Evolutionary conservation across 2,797 vertebrate genomes (phyloP), one percentile per base, ranked within the genome.

Genomic region (Anolis apletophallus): DNA sequence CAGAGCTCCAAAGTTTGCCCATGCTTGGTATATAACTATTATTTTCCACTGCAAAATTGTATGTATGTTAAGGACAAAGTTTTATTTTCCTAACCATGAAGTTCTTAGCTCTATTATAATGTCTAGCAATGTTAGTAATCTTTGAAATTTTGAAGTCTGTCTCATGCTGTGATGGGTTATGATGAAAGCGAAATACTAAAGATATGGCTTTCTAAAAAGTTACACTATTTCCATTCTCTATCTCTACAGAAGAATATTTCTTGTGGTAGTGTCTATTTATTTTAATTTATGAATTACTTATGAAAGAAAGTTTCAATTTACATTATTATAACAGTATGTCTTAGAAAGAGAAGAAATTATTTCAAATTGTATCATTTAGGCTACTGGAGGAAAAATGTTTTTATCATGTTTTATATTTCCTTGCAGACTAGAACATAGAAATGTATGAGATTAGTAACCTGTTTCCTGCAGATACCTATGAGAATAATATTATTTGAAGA

Each of bases 291-390:
- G 72, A 36, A 54, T 40, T 68, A 64, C 21, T 3, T 19, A 55
- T n/a, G 50, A 13, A 75, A 76, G 74, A 68, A 55, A 54, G 23
- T 86, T 61, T 71, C 54, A 80, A 55, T 21, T 77, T 68, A 81
- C 17, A 40, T 32, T 86, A 68, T 75, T 75, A 55, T 36, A 68
- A 75, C 59, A 4, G 67, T 81, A 86, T 40, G 32, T 68, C 36
- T 81, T 81, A 50, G 23, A 67, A 34, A 54, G 64, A 81, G 46
- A 23, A 67, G 17, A 23, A 75, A 16, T 64, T 64, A n/a, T 67
- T 50, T 74, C 57, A 64, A 52, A 86, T 80, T 75, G 57, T 36
- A 55, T 86, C 50, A 86, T 76, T 81, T 86, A n/a, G n/a, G n/a
- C n/a, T n/a, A 81, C 32, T 75, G 19, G 16, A 81, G 34, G 52